These are phyloP conservation scores for Artibeus jamaicensis DNA, from an alignment of 2,797 vertebrate species.

Conservation along the genomic window DNA sequence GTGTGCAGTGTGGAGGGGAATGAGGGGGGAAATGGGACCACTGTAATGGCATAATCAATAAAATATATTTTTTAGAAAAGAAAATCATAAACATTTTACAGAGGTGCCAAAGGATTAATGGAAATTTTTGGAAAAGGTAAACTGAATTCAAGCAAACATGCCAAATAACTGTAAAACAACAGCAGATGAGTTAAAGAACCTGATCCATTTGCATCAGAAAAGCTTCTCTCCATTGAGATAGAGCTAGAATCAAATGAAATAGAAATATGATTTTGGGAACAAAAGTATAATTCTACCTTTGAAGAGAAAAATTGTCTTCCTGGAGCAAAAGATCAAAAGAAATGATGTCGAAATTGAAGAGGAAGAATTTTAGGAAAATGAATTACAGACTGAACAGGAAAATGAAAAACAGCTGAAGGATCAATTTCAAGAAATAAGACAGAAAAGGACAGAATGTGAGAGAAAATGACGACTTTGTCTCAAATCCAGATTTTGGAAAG, in stretches of 20 bases:
- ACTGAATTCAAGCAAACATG: slow-evolving; percentile 88
- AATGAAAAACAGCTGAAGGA: slow-evolving; percentile 96
- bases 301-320: slow-evolving; percentile 92
- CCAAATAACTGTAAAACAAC: slow-evolving; percentile 87
- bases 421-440: slow-evolving; percentile 90
- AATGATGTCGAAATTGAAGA: slow-evolving; percentile 96
- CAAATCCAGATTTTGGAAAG: slow-evolving; percentile 89
- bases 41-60: too few species aligned
- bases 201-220: slow-evolving; percentile 93
- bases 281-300: slow-evolving; percentile 83
- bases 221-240: slow-evolving; percentile 88
- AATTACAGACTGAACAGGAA: slow-evolving; percentile 95
- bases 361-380: slow-evolving; percentile 98
- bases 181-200: slow-evolving; percentile 89
- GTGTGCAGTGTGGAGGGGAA: too few species aligned
- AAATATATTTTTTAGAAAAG: too few species aligned
- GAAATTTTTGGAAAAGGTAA: slow-evolving; percentile 93
- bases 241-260: slow-evolving; percentile 89
- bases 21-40: too few species aligned
- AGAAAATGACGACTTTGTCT: slow-evolving; percentile 87
- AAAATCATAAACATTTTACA: slow-evolving; percentile 83
- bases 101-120: slow-evolving; percentile 90
- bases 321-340: slow-evolving; percentile 94
- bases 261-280: slow-evolving; percentile 89
- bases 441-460: slow-evolving; percentile 90